Percentiles rank a stretch among this genome's conserved stretches.
Conservation (phyloP, 30 jellyfish, hydroid and myxozoan genomes). For the Sanderia malayensis region DNA sequence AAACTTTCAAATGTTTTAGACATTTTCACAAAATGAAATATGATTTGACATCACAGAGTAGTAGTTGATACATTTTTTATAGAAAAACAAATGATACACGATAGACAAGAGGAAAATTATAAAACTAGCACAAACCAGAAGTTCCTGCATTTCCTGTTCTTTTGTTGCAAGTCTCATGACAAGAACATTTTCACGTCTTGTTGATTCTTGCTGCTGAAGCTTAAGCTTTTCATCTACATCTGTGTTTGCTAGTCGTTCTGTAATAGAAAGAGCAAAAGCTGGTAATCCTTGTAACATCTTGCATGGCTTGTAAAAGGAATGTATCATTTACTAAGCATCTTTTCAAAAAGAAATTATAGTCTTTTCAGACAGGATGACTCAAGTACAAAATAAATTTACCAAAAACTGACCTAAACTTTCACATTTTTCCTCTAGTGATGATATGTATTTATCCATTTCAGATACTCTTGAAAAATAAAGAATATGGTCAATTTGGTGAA, state of each 20-base stretch:
- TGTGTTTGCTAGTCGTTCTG: conserved; percentile 21
- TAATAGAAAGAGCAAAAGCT: too few species aligned
- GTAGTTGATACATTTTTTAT: too few species aligned
- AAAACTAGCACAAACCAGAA: conserved; percentile 57
- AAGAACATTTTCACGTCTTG: conserved; percentile 96
- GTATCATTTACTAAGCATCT: neutral
- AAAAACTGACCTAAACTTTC: conserved; percentile 1
- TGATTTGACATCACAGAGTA: too few species aligned
- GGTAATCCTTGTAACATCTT: too few species aligned
- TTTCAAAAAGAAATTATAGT: neutral
- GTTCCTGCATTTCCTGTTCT: conserved; percentile 98
- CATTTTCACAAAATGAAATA: too few species aligned
- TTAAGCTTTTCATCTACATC: conserved; percentile 77
- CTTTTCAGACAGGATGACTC: neutral
- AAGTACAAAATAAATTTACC: too few species aligned
- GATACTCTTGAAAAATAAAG: neutral
- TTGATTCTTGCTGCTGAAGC: conserved; percentile 90
- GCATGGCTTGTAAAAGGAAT: too few species aligned
- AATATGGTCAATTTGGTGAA: neutral
- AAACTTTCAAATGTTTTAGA: too few species aligned
- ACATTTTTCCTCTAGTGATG: neutral
- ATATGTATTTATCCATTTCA: neutral
- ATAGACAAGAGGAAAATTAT: too few species aligned
- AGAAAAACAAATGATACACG: too few species aligned
- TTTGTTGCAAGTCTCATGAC: conserved; percentile 97